phyloP scores from a whole-genome alignment of 2,113 vertebrate genomes.

The Lanius collurio region DNA sequence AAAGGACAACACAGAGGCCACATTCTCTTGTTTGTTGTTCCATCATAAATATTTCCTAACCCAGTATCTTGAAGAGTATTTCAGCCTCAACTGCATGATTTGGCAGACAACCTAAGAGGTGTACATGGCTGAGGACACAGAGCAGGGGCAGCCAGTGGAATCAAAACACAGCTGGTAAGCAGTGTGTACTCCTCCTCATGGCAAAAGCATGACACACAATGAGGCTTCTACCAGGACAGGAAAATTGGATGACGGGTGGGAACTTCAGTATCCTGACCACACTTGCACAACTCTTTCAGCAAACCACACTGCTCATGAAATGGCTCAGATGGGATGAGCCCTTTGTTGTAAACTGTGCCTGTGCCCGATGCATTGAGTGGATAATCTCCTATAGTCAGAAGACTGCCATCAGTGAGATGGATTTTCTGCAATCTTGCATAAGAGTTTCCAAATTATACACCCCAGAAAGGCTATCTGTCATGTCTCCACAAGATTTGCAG shows the following conservation, averaged over 20 bases:
- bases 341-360: accelerated
- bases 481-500: neutral
- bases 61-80: neutral
- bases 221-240: neutral
- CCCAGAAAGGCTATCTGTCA: neutral
- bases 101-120: neutral
- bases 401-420: neutral
- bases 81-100: neutral
- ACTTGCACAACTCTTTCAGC: neutral
- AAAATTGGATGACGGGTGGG: neutral
- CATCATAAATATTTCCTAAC: neutral
- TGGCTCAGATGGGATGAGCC: neutral
- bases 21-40: neutral
- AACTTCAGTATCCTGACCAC: neutral
- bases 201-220: neutral
- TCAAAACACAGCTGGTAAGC: neutral
- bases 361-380: neutral
- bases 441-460: neutral
- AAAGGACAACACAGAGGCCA: neutral
- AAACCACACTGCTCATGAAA: neutral
- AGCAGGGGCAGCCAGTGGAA: neutral
- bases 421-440: neutral
- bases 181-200: neutral
- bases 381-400: neutral
- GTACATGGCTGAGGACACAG: neutral